Evolutionary conservation across 37 sponge, comb jelly and placozoan genomes (phyloP), one percentile per base, ranked within the genome.

Genomic region (Corticium candelabrum): DNA sequence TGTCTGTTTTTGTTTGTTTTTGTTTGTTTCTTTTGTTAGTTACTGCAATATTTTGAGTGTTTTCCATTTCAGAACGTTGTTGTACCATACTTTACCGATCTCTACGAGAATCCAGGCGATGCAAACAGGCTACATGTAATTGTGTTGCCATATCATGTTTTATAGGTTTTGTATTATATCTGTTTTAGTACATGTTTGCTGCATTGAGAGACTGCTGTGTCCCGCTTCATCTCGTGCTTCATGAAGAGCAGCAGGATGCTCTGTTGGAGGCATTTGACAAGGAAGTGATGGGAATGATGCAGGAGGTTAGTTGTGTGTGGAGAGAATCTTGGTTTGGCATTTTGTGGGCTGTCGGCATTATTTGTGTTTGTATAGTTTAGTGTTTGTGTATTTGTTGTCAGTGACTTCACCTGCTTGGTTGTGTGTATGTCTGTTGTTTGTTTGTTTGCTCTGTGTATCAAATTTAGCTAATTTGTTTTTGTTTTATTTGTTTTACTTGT

Each of bases 121-220:
- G 82, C 87, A 34, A 88, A 89, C 77, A 76, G 93, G 29, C 41
- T 92, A 41, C 93, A 89, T 74, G 93, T 91, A 81, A 39, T 86
- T 62, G 11, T 41, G 37, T 34, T 31, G 32, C 74, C 15, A 36
- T 27, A 27, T 15, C 36, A 29, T 36, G 27, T 56, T 56, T 56
- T 15, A 29, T 27, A 27, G 15, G 15, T 72, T 72, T 72, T 72
- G 15, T 36, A 21, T 72, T 21, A 72, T 72, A 21, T 72, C 75
- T 43, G 31, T 34, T 15, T 37, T 84, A 93, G 90, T 97, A 94
- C 87, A 91, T 97, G 87, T 92, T 92, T 85, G 80, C 93, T n/a
- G 81, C 87, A 5, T 40, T 95, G 56, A 75, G 93, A n/a, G 96
- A 95, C 89, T 91, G 90, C 82, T 82, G 82, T 37, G 85, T 83